Evolutionary conservation across 1,140 invertebrate species (phyloP).

Genomic region (Drosophila sp.): DNA sequence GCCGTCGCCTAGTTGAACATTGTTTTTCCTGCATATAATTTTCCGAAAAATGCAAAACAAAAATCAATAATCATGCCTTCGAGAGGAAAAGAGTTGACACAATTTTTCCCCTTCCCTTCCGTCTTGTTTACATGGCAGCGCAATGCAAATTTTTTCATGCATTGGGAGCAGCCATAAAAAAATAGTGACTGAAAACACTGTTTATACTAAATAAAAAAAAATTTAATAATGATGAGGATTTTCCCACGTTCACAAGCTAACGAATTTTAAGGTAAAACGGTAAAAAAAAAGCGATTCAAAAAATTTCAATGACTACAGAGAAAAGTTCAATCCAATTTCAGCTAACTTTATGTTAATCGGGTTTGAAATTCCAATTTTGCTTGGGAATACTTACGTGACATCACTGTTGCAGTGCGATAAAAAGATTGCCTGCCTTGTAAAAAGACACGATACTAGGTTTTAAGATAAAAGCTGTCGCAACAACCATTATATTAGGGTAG

Average conservation of each 20-base stretch:
- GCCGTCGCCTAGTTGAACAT: not conserved
- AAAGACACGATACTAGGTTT: too few species aligned
- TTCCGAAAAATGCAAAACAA: constrained; percentile 8
- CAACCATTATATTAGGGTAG: too few species aligned
- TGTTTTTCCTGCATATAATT: not conserved
- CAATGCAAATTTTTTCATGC: not conserved
- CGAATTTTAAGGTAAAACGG: too few species aligned
- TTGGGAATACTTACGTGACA: too few species aligned
- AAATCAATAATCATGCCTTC: constrained; percentile 2
- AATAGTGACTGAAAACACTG: not conserved
- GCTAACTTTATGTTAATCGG: too few species aligned
- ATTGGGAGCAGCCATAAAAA: not conserved
- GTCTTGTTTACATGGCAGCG: not conserved
- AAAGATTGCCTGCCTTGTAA: too few species aligned
- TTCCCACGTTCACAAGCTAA: not conserved
- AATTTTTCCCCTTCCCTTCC: not conserved
- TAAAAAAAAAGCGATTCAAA: not conserved
- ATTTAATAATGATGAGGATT: not conserved
- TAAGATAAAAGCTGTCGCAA: too few species aligned
- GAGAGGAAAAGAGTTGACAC: constrained; percentile 2
- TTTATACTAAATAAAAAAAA: not conserved
- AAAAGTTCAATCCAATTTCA: not conserved
- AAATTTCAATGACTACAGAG: not conserved
- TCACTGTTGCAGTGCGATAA: too few species aligned
- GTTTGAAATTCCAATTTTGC: too few species aligned